Evolutionary conservation across 2,797 vertebrate genomes (phyloP).

Genomic region (Vultur gryphus): DNA sequence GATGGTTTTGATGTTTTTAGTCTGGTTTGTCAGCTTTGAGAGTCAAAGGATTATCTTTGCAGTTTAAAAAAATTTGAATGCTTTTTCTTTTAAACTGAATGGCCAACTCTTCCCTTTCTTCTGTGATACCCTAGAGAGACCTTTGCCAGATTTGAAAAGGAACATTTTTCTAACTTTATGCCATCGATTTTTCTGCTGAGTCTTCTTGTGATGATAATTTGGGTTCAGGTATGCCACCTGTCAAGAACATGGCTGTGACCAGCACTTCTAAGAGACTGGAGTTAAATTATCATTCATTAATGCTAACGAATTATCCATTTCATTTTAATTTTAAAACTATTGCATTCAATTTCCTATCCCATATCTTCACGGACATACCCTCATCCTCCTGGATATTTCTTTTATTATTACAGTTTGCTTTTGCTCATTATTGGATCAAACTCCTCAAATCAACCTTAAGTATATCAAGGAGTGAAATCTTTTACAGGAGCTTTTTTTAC

Average conservation of each 20-base stretch:
- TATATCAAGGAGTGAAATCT: neutral
- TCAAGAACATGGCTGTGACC: neutral
- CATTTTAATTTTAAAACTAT: neutral
- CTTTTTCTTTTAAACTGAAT: neutral
- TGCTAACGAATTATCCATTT: neutral
- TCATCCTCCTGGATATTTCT: neutral
- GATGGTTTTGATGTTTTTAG: neutral
- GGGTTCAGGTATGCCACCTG: neutral
- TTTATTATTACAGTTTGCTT: neutral
- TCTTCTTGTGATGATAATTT: neutral
- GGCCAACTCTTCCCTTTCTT: neutral
- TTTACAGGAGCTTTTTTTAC: neutral
- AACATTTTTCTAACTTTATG: neutral
- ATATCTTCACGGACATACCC: neutral
- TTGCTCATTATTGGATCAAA: neutral
- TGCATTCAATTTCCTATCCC: neutral
- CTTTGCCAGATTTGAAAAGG: neutral
- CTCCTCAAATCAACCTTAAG: neutral
- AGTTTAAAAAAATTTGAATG: neutral
- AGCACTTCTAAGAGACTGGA: neutral
- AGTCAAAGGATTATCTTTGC: neutral
- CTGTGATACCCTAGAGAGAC: neutral
- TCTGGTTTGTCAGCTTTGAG: neutral
- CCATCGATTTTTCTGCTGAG: neutral
- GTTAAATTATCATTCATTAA: neutral